Base-by-base conservation (phyloP, 2,888 invertebrate species). In the Drosophila pseudotakahashii region DNA sequence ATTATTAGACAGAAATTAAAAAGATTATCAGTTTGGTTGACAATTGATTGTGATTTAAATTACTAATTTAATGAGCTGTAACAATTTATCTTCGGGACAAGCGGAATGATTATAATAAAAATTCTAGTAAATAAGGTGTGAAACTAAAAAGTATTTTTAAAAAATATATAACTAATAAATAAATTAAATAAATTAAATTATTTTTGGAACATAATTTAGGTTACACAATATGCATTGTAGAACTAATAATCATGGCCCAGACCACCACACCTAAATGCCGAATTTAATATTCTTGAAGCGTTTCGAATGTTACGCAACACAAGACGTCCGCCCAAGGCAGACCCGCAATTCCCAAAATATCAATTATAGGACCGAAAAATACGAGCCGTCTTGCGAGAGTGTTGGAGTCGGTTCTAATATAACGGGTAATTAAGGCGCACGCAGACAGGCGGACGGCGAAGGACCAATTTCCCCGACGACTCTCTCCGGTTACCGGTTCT, bases 221-320 rank as follows among this genome's bases (percentile, higher is more conserved):
- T 3, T 3, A 26, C 0, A 2, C 11, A 13, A 7, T 30, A 30
- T 47, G n/a, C n/a, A 9, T n/a, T n/a, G 26, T 7, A 34, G 11
- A 4, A n/a, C n/a, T 7, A n/a, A 32, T 34, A 34, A 10, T 13
- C 11, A 5, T 13, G 37, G 19, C 19, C 32, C 37, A 5, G 19
- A 32, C 13, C n/a, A 10, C 2, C 19, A 37, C 23, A 3, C 26
- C 42, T 7, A 3, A n/a, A 9, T 36, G 37, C 19, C 37, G 14
- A 64, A 81, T 79, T 84, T 89, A 81, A 79, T 88, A 84, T 84
- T 87, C 84, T 72, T 72, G 72, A 51, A 57, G 80, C 84, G 88
- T 83, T 79, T 73, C 64, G 57, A 58, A 57, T 42, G 67, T 73
- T 77, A 62, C 69, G 70, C 62, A 72, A 78, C 73, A 76, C 71